These are phyloP conservation scores for Bombus difficillimus DNA, from an alignment of 1,140 invertebrate genomes.

Conservation along the genomic window DNA sequence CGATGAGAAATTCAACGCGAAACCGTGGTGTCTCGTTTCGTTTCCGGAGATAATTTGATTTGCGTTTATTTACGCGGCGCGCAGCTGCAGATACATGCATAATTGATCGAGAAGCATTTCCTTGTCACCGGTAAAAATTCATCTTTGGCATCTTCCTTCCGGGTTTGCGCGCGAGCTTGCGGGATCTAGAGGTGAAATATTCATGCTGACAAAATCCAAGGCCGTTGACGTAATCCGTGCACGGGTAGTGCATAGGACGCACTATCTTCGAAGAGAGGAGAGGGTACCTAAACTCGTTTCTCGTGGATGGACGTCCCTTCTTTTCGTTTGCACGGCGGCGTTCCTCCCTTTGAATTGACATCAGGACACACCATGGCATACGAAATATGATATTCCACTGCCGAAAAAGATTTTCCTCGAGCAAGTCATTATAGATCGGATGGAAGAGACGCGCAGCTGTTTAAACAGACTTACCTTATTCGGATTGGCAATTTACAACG, in stretches of 20 bases:
- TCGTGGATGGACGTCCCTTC: constrained; percentile 58
- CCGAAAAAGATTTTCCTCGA: constrained; percentile 35
- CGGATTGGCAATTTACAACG: neutral
- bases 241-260: constrained; percentile 47
- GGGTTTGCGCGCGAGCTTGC: constrained; percentile 15
- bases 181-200: constrained; percentile 58
- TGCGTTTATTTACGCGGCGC: neutral
- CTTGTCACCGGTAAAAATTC: constrained; percentile 49
- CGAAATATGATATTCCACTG: constrained; percentile 48
- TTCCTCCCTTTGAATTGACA: constrained; percentile 13
- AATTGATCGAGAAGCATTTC: constrained; percentile 64
- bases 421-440: neutral
- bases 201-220: constrained; percentile 57
- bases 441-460: neutral
- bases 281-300: constrained; percentile 60
- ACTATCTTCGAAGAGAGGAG: constrained; percentile 49
- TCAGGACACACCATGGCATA: constrained; percentile 36
- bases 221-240: constrained; percentile 56
- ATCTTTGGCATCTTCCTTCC: constrained; percentile 15
- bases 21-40: neutral
- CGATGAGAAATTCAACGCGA: neutral
- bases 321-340: constrained; percentile 13
- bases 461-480: constrained; percentile 2
- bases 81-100: constrained; percentile 41
- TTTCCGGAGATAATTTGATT: neutral